phyloP scores from a whole-genome alignment of 1,140 invertebrate genomes.

The Heliconius eleuchia region DNA sequence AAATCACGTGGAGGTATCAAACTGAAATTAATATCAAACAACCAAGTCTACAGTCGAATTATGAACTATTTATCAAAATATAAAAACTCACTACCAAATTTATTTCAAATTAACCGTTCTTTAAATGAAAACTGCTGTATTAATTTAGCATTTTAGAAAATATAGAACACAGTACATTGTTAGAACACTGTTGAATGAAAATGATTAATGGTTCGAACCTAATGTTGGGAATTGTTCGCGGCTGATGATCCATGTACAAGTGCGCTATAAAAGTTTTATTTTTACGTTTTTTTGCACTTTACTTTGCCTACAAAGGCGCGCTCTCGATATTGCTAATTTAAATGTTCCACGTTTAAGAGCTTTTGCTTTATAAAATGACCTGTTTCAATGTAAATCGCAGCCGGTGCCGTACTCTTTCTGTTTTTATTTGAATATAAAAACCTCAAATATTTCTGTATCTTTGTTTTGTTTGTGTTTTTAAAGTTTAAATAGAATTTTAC shows the following conservation, averaged over 20 bases:
- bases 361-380: background rate
- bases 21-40: no score
- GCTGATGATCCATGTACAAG: slow-evolving; percentile 13
- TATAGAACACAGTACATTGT: slow-evolving; percentile 1
- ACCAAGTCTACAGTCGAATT: no score
- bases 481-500: no score
- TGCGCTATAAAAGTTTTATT: slow-evolving; percentile 12
- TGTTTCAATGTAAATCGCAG: slow-evolving; percentile 7
- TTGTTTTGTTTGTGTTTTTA: background rate
- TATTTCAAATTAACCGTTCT: background rate
- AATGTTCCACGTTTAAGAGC: slow-evolving; percentile 12
- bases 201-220: slow-evolving; percentile 7
- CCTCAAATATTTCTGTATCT: background rate
- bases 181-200: slow-evolving; percentile 8
- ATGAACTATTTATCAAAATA: no score
- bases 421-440: background rate
- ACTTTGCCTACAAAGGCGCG: slow-evolving; percentile 2
- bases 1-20: no score
- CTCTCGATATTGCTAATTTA: slow-evolving; percentile 11
- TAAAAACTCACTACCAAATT: background rate
- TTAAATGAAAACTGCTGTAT: background rate
- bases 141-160: background rate
- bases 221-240: slow-evolving; percentile 2
- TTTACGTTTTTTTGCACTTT: slow-evolving; percentile 7
- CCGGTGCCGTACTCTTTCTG: background rate